Evolutionary conservation across 1,140 invertebrate genomes (phyloP).

Genomic region (Scaptomyza pallida): DNA sequence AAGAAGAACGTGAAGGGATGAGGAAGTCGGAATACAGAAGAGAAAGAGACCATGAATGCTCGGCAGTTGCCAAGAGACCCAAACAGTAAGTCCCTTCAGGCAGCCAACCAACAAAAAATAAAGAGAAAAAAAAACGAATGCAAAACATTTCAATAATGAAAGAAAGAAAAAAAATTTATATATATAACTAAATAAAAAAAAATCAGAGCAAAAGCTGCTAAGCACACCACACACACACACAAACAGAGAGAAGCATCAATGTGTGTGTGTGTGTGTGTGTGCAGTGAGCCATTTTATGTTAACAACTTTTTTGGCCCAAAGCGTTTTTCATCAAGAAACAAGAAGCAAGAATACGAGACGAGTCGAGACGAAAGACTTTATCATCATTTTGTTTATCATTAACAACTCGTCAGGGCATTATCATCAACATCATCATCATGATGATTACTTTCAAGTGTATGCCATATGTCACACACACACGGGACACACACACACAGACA

Average conservation of each 20-base stretch:
- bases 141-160: conserved; percentile 56
- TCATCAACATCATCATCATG: conserved; percentile 22
- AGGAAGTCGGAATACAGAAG: background rate
- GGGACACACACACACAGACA: conserved; percentile 16
- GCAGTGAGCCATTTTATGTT: conserved; percentile 55
- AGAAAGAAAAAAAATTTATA: conserved; percentile 10
- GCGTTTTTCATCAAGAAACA: conserved; percentile 46
- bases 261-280: background rate
- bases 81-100: conserved; percentile 18
- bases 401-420: conserved; percentile 52
- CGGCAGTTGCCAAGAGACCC: conserved; percentile 30
- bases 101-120: conserved; percentile 14
- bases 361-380: conserved; percentile 18
- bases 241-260: background rate
- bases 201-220: conserved; percentile 36
- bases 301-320: conserved; percentile 52
- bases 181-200: conserved; percentile 10
- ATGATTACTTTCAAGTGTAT: conserved; percentile 31
- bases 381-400: conserved; percentile 55
- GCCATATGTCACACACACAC: conserved; percentile 40
- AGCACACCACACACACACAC: conserved; percentile 29
- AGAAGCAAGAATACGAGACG: background rate
- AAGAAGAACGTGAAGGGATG: too few relatives aligned
- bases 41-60: conserved; percentile 37
- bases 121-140: conserved; percentile 25